Evolutionary conservation across 2,797 vertebrate species (phyloP).

Genomic region (Microchirus variegatus): DNA sequence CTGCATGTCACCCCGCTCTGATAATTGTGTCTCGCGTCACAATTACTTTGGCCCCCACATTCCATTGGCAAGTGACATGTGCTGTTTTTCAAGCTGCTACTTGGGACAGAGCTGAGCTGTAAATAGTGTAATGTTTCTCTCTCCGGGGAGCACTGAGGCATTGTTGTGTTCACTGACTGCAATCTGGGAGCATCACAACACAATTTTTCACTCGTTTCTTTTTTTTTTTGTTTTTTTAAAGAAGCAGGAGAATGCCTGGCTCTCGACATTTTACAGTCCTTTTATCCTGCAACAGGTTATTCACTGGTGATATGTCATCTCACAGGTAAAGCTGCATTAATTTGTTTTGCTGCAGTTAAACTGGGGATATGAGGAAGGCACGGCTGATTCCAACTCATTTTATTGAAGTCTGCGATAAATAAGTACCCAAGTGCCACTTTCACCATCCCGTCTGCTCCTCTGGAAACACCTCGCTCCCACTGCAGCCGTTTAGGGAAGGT

Average conservation of each 20-base stretch:
- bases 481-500: constrained; percentile 43
- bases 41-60: constrained; percentile 66
- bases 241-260: constrained; percentile 13
- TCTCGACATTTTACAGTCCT: constrained; percentile 34
- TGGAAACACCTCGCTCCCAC: constrained; percentile 50
- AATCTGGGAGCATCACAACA: constrained; percentile 66
- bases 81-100: constrained; percentile 68
- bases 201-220: constrained; percentile 52
- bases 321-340: constrained; percentile 42
- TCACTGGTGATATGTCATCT: constrained; percentile 36
- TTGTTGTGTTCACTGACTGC: constrained; percentile 57
- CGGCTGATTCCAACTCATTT: constrained; percentile 45
- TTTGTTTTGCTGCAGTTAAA: constrained; percentile 56
- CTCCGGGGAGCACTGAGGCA: constrained; percentile 61
- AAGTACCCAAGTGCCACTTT: constrained; percentile 52
- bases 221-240: background rate
- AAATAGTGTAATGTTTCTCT: constrained; percentile 73
- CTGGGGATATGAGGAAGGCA: constrained; percentile 31
- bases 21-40: constrained; percentile 70
- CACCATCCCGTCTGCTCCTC: constrained; percentile 53
- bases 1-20: constrained; percentile 51
- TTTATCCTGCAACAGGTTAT: constrained; percentile 61
- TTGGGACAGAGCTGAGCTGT: constrained; percentile 58
- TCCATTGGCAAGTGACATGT: constrained; percentile 59
- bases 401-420: constrained; percentile 55